Evolutionary conservation across 2,888 invertebrate genomes (phyloP).

Genomic region (Andricus curvator): DNA sequence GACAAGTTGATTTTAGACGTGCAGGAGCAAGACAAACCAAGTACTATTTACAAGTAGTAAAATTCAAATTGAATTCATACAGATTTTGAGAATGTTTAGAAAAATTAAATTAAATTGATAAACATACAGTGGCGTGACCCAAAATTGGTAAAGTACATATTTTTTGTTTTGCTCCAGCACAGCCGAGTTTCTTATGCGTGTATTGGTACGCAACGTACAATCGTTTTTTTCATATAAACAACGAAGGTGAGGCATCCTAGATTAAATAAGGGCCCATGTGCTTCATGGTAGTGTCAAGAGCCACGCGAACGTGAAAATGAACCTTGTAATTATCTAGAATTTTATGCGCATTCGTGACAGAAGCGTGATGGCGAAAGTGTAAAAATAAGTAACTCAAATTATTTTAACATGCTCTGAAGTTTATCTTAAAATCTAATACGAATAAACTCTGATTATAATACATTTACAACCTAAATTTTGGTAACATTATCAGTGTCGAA

Average conservation of each 20-base stretch:
- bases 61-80: background rate
- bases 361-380: constrained; percentile 22
- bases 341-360: constrained; percentile 20
- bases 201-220: constrained; percentile 9
- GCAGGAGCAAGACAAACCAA: constrained; percentile 4
- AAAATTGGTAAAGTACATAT: constrained; percentile 1
- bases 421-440: background rate
- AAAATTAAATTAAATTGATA: background rate
- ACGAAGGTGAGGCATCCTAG: constrained; percentile 18
- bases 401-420: background rate
- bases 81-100: background rate
- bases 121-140: background rate
- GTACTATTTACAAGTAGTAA: background rate
- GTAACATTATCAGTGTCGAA: background rate
- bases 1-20: constrained; percentile 2
- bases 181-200: constrained; percentile 3
- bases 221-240: constrained; percentile 10
- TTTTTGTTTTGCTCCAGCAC: constrained; percentile 16
- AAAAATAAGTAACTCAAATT: constrained; percentile 38
- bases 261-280: constrained; percentile 19
- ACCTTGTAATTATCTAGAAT: constrained; percentile 31
- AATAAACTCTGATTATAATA: background rate
- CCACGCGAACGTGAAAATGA: background rate
- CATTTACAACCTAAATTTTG: background rate
- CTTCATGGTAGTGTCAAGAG: constrained; percentile 13